Evolutionary conservation across 2,113 vertebrate genomes (phyloP).

Genomic region (Mobula hypostoma): DNA sequence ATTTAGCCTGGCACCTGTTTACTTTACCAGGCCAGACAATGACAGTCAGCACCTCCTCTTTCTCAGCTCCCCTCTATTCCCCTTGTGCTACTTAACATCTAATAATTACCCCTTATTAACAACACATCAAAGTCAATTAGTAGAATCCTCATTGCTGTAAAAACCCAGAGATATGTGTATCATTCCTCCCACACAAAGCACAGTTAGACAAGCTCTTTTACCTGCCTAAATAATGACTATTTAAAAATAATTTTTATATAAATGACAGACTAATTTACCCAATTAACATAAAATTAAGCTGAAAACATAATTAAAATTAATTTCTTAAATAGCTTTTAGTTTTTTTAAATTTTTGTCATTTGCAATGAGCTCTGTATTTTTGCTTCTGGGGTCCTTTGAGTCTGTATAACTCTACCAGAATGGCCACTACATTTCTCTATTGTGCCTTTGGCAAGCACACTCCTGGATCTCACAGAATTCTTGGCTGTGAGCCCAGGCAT

Average conservation of each 20-base stretch:
- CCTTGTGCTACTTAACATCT: constrained; percentile 1
- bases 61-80: constrained; percentile 61
- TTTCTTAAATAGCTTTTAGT: not conserved
- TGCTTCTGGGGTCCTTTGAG: not conserved
- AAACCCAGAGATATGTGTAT: not conserved
- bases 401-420: not conserved
- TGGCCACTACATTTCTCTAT: not conserved
- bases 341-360: not conserved
- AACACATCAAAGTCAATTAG: constrained; percentile 28
- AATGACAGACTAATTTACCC: not conserved
- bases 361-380: not conserved
- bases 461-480: not conserved
- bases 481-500: not conserved
- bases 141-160: not conserved
- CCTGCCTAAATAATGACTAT: not conserved
- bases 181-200: not conserved
- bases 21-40: constrained; percentile 1
- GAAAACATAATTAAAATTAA: not conserved
- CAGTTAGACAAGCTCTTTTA: not conserved
- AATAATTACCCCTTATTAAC: constrained; percentile 27
- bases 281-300: not conserved
- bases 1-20: constrained; percentile 23
- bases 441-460: not conserved
- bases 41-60: constrained; percentile 41
- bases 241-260: not conserved